Percentiles rank a stretch among this genome's conserved stretches.
These are phyloP conservation scores for Pseudochirops cupreus DNA, from an alignment of 2,797 vertebrate genomes.

Conservation along the genomic window DNA sequence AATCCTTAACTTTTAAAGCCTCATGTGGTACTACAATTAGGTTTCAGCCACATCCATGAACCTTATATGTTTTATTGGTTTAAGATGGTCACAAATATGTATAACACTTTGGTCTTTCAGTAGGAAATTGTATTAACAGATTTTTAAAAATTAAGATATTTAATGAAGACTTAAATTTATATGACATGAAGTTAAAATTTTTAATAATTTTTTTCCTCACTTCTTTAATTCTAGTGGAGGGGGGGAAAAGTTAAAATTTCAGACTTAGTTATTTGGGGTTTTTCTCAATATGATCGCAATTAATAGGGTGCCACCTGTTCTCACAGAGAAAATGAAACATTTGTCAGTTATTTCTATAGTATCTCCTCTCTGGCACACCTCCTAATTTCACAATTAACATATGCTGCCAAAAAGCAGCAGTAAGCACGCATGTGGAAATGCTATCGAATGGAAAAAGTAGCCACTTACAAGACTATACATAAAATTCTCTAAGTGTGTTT, in stretches of 20 bases:
- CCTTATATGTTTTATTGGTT: too few relatives aligned
- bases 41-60: not conserved
- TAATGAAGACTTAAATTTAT: not conserved
- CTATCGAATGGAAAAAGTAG: not conserved
- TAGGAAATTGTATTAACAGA: not conserved
- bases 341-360: not conserved
- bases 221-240: not conserved
- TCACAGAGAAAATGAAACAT: not conserved
- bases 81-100: not conserved
- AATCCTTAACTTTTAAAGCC: not conserved
- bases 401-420: not conserved
- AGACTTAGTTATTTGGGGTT: not conserved
- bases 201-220: not conserved
- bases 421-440: not conserved
- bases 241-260: not conserved
- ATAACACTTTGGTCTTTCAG: not conserved
- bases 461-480: not conserved
- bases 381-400: not conserved
- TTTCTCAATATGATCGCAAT: not conserved
- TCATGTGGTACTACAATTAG: not conserved
- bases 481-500: not conserved
- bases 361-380: not conserved
- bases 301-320: not conserved
- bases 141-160: not conserved
- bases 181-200: not conserved